Conservation (phyloP, 2,888 invertebrate species). For the Dolichomitus sp. region DNA sequence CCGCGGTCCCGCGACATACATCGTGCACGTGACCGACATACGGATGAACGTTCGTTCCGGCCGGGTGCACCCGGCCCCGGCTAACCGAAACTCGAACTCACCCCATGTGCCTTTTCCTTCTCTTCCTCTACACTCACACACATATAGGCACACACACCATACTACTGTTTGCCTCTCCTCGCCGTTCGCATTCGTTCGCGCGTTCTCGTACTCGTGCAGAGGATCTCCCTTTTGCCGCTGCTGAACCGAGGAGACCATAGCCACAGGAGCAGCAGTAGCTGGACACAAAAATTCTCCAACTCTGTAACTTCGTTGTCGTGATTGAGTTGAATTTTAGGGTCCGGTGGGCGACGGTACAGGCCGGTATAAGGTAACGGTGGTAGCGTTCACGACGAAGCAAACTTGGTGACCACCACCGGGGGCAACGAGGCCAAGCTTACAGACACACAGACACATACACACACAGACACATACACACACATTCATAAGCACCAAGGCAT, state of each 20-base stretch:
- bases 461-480: not conserved
- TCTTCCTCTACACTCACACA: not conserved
- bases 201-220: slow-evolving; percentile 34
- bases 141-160: too few species aligned
- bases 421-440: slow-evolving; percentile 14
- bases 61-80: slow-evolving; percentile 61
- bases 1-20: slow-evolving; percentile 67
- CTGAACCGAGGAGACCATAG: slow-evolving; percentile 25
- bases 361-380: slow-evolving; percentile 21
- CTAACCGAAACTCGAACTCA: slow-evolving; percentile 65
- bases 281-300: slow-evolving; percentile 66
- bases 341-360: slow-evolving; percentile 60
- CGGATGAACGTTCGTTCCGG: slow-evolving; percentile 66
- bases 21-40: slow-evolving; percentile 68
- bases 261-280: slow-evolving; percentile 18
- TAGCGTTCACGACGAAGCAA: slow-evolving; percentile 58
- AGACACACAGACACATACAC: not conserved
- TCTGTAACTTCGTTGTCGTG: slow-evolving; percentile 67
- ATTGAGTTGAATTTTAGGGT: slow-evolving; percentile 68
- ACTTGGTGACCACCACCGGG: slow-evolving; percentile 56
- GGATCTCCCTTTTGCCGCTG: slow-evolving; percentile 29
- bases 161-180: slow-evolving; percentile 10
- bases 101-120: slow-evolving; percentile 35
- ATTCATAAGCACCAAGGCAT: not conserved
- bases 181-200: slow-evolving; percentile 45